phyloP scores from a whole-genome alignment of 1,140 invertebrate species.

The Bradysia coprophila region DNA sequence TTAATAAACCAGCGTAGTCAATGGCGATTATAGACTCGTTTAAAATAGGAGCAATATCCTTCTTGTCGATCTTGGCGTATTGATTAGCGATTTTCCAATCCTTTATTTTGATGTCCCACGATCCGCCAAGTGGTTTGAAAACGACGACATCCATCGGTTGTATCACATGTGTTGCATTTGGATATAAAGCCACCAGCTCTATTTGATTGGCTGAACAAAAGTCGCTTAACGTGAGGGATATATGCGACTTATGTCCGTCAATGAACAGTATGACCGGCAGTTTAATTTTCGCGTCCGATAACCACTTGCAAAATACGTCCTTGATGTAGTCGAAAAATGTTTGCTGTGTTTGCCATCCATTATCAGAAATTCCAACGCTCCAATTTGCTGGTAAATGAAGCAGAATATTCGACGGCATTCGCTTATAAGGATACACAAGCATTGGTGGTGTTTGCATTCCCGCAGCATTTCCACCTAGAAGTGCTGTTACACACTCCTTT shows the following conservation, averaged over 20 bases:
- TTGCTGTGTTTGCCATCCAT: constrained; percentile 22
- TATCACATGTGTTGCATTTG: constrained; percentile 24
- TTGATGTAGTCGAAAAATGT: constrained; percentile 24
- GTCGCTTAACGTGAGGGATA: constrained; percentile 16
- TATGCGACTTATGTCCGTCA: constrained; percentile 22
- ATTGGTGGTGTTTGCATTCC: neutral
- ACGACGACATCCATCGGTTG: constrained; percentile 24
- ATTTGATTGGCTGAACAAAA: constrained; percentile 23
- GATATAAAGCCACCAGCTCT: constrained; percentile 18
- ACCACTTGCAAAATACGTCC: constrained; percentile 13
- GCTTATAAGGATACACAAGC: neutral
- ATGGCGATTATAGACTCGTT: neutral
- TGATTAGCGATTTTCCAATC: constrained; percentile 9
- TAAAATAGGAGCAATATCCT: neutral
- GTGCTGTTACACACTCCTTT: neutral
- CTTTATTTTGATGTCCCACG: constrained; percentile 10
- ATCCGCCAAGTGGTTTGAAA: constrained; percentile 17
- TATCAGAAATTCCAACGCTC: too few species aligned
- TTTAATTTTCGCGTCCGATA: constrained; percentile 11
- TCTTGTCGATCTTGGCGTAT: neutral
- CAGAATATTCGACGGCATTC: too few species aligned
- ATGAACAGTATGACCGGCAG: constrained; percentile 21
- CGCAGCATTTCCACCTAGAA: neutral
- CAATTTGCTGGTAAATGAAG: too few species aligned
- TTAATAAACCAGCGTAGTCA: neutral